Evolutionary conservation across 2,113 vertebrate genomes (phyloP), one percentile per base, ranked within the genome.

Genomic region (Onychostoma macrolepis): DNA sequence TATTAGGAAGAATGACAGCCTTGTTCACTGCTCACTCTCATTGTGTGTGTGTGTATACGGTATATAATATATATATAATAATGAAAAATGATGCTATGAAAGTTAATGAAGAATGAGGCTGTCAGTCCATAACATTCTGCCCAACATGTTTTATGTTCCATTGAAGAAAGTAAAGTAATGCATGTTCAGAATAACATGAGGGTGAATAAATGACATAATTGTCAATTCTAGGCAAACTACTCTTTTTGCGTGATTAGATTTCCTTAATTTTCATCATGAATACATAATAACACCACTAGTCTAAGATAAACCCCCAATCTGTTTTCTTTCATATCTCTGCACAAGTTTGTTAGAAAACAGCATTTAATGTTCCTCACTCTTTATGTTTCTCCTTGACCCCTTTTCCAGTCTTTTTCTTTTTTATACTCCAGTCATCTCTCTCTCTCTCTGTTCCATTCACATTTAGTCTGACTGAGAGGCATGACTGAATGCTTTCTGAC

Each of bases 401-500:
- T 8, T 86, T 86, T 58, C 15, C 74, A 77, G 56, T 48, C 38
- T 30, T 76, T 63, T 53, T 63, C 9, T 9, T n/a, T 53, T n/a
- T 19, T 4, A 24, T 36, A 4, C 28, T 24, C 17, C 19, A 24
- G 17, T 24, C 21, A 11, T 77, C 77, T 67, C 30, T 86, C 36
- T 85, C 48, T 72, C 43, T 26, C 19, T 74, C 4, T 28, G 2
- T 61, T 28, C 19, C 58, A 30, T 33, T 78, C 84, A 45, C 58
- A 71, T 69, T 45, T 26, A 72, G 50, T 19, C 15, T 28, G 48
- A 80, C 13, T 38, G 48, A 80, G 76, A 81, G 17, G 38, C 58
- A 65, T 83, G 65, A 83, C 63, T 48, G 26, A 33, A 83, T 71
- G 61, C 43, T 8, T 71, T 71, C 63, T 86, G 85, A 86, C 85